These are phyloP conservation scores for Tachysurus vachellii DNA, from an alignment of 2,113 vertebrate genomes.

Conservation along the genomic window DNA sequence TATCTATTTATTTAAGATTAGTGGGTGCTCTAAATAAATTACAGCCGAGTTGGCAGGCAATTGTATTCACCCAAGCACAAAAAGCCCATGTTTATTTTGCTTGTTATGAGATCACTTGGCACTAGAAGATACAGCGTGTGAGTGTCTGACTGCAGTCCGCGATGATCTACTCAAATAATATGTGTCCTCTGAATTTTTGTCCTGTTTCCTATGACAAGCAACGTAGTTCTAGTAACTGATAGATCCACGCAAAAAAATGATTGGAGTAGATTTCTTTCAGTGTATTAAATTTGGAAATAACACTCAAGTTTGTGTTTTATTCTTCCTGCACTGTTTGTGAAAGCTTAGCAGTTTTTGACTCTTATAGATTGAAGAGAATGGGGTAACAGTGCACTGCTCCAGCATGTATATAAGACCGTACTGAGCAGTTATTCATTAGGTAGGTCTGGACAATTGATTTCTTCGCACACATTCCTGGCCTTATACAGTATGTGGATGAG, in stretches of 20 bases:
- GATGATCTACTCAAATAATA: slow-evolving; percentile 16
- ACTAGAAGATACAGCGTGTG: neutral
- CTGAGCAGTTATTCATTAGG: slow-evolving; percentile 37
- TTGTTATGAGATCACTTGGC: slow-evolving; percentile 20
- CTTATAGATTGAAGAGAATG: slow-evolving; percentile 10
- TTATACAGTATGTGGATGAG: neutral
- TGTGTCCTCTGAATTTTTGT: neutral
- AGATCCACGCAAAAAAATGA: slow-evolving; percentile 25
- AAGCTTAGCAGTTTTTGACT: slow-evolving; percentile 39
- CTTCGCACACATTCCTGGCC: neutral
- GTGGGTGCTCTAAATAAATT: slow-evolving; percentile 24
- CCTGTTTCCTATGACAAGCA: slow-evolving; percentile 18
- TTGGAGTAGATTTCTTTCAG: slow-evolving; percentile 15
- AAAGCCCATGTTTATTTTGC: slow-evolving; percentile 32
- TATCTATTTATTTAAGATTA: slow-evolving; percentile 49
- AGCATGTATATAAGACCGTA: slow-evolving; percentile 10
- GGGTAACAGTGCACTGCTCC: neutral
- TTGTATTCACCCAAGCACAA: slow-evolving; percentile 28
- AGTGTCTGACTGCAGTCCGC: neutral
- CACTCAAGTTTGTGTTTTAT: slow-evolving; percentile 15
- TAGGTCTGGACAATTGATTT: slow-evolving; percentile 19
- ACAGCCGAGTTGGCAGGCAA: neutral
- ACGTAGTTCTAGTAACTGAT: neutral
- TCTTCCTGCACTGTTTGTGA: slow-evolving; percentile 27
- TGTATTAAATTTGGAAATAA: slow-evolving; percentile 40